Conservation (phyloP, 2,113 vertebrate species). For the Pantherophis guttatus region DNA sequence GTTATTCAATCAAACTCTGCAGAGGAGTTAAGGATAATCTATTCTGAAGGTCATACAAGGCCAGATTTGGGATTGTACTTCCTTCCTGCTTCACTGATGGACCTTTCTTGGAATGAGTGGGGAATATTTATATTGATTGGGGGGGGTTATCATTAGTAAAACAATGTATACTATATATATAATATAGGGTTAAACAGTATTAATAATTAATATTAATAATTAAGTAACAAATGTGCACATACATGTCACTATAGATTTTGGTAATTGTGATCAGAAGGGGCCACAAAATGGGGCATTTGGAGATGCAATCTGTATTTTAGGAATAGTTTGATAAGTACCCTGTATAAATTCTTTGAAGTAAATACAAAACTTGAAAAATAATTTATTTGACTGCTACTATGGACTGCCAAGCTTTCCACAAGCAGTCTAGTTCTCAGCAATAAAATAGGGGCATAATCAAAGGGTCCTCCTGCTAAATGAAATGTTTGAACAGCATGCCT, state of each 20-base stretch:
- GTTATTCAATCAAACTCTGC: neutral
- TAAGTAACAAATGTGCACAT: too few species aligned
- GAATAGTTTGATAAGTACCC: neutral
- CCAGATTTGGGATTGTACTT: neutral
- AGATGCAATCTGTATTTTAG: neutral
- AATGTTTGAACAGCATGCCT: conserved; percentile 11
- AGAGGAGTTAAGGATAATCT: neutral
- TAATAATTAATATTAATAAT: too few species aligned
- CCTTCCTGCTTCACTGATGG: neutral
- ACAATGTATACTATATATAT: too few species aligned
- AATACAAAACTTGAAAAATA: neutral
- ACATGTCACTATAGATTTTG: too few species aligned
- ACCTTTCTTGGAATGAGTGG: neutral
- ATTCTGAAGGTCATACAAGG: neutral
- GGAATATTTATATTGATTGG: neutral
- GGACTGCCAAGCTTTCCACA: neutral
- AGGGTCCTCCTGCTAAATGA: conserved; percentile 23
- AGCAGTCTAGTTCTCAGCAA: conserved; percentile 10
- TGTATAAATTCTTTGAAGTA: conserved; percentile 23
- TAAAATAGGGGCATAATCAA: conserved; percentile 35
- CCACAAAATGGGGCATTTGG: too few species aligned
- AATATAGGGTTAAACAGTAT: too few species aligned
- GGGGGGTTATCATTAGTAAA: too few species aligned
- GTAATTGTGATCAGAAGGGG: too few species aligned
- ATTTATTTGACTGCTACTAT: conserved; percentile 35